These are phyloP conservation scores for Parnassius mnemosyne DNA, from an alignment of 2,888 invertebrate species.

Conservation along the genomic window DNA sequence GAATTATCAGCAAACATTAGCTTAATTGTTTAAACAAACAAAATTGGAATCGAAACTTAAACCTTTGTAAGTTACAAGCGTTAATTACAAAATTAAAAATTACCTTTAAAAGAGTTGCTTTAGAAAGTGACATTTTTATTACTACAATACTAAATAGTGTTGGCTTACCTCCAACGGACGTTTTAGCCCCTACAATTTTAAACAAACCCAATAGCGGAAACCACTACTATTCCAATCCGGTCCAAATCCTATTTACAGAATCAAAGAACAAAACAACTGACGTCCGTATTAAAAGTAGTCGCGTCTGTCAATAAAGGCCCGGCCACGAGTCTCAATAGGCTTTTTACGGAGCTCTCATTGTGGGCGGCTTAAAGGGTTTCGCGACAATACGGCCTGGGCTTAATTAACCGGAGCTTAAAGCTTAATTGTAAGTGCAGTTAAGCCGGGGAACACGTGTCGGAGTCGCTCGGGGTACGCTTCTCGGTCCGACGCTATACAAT, in stretches of 20 bases:
- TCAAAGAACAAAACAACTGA: conserved; percentile 41
- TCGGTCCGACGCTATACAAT: conserved; percentile 50
- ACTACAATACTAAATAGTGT: conserved; percentile 4
- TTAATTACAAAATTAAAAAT: too few relatives aligned
- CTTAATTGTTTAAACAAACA: too few relatives aligned
- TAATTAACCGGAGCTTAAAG: conserved; percentile 78
- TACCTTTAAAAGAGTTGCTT: neutral
- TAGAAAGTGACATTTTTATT: conserved; percentile 5
- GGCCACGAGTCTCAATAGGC: conserved; percentile 54
- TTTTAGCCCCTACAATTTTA: conserved; percentile 24
- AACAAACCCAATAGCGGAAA: conserved; percentile 46
- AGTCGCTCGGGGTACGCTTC: conserved; percentile 54
- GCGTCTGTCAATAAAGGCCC: conserved; percentile 47
- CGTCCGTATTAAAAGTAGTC: conserved; percentile 46
- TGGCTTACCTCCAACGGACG: conserved; percentile 12
- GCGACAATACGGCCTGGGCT: conserved; percentile 72
- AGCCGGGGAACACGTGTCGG: conserved; percentile 75
- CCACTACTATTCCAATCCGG: conserved; percentile 38
- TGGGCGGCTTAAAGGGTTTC: conserved; percentile 67
- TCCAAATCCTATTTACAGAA: conserved; percentile 46
- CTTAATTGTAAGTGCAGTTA: conserved; percentile 77
- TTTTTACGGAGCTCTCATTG: conserved; percentile 68
- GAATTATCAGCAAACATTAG: too few relatives aligned
- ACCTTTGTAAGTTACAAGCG: too few relatives aligned
- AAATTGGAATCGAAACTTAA: too few relatives aligned